Conservation (phyloP, 2,888 invertebrate species). For the Ariolimax columbianus region DNA sequence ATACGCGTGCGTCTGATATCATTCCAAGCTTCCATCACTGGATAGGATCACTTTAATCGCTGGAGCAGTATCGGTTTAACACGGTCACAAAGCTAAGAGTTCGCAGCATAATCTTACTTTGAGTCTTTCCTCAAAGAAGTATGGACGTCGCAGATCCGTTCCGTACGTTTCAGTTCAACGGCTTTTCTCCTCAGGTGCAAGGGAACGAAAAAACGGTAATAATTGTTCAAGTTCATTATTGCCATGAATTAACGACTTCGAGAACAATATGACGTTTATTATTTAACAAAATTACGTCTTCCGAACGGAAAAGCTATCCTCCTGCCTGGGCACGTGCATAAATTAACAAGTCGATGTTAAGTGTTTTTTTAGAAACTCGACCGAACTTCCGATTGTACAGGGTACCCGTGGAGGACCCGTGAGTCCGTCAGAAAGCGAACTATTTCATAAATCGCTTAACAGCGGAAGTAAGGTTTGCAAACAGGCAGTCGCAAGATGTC, state of each 20-base stretch:
- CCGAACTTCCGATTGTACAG: slow-evolving; percentile 22
- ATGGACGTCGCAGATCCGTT: not conserved
- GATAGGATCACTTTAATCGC: slow-evolving; percentile 3
- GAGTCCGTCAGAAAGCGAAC: not conserved
- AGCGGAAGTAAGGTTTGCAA: slow-evolving; percentile 44
- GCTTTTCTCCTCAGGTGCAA: slow-evolving; percentile 1
- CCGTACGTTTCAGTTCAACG: not conserved
- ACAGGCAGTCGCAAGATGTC: slow-evolving; percentile 15
- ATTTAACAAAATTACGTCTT: slow-evolving; percentile 14
- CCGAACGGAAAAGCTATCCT: not conserved
- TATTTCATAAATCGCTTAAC: slow-evolving; percentile 17
- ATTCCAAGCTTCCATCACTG: not conserved
- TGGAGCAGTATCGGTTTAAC: slow-evolving; percentile 18
- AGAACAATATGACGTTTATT: slow-evolving; percentile 11
- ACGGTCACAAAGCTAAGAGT: not conserved
- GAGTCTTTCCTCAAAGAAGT: not conserved
- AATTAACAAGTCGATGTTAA: slow-evolving; percentile 33
- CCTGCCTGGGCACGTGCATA: slow-evolving; percentile 1
- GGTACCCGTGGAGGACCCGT: slow-evolving; percentile 29
- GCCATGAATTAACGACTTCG: not conserved
- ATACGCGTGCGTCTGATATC: slow-evolving; percentile 12
- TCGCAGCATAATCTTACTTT: not conserved
- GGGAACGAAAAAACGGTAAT: slow-evolving; percentile 10
- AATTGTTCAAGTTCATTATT: slow-evolving; percentile 14
- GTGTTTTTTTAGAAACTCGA: slow-evolving; percentile 28